These are phyloP conservation scores for Gadopsis marmoratus DNA, from an alignment of 2,797 vertebrate genomes.

Conservation along the genomic window DNA sequence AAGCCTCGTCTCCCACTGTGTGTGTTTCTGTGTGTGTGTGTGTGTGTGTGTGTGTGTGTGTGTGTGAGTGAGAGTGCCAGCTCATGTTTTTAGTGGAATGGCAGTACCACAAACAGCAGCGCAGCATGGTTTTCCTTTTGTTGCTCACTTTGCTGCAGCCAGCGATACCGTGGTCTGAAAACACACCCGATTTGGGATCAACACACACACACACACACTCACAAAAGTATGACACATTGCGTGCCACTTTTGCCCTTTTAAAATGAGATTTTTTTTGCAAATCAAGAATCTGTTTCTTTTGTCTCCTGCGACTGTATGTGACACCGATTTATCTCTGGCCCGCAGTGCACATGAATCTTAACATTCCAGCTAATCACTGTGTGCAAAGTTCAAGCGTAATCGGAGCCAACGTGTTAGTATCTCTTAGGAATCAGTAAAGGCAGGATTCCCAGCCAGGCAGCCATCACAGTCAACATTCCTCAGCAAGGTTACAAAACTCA, in stretches of 20 bases:
- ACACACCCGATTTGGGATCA: slow-evolving; percentile 38
- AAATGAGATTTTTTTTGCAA: background rate
- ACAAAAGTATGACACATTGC: background rate
- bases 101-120: slow-evolving; percentile 69
- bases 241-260: background rate
- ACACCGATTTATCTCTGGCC: slow-evolving; percentile 77
- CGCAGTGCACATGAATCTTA: slow-evolving; percentile 75
- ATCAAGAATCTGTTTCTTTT: slow-evolving; percentile 20
- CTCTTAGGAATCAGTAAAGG: slow-evolving; percentile 84
- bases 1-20: slow-evolving; percentile 63
- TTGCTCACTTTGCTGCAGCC: slow-evolving; percentile 51
- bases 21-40: slow-evolving; percentile 35
- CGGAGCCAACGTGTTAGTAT: slow-evolving; percentile 77
- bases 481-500: slow-evolving; percentile 82
- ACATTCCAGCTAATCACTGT: slow-evolving; percentile 83
- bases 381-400: slow-evolving; percentile 86
- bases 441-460: slow-evolving; percentile 80
- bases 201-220: slow-evolving; percentile 25
- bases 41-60: slow-evolving; percentile 31
- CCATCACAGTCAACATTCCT: slow-evolving; percentile 87
- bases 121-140: slow-evolving; percentile 64
- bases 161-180: slow-evolving; percentile 52
- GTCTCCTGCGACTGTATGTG: slow-evolving; percentile 47
- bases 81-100: slow-evolving; percentile 66
- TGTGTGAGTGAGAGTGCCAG: slow-evolving; percentile 45